phyloP scores from a whole-genome alignment of 2,888 invertebrate species.

The Lasius fuliginosus region DNA sequence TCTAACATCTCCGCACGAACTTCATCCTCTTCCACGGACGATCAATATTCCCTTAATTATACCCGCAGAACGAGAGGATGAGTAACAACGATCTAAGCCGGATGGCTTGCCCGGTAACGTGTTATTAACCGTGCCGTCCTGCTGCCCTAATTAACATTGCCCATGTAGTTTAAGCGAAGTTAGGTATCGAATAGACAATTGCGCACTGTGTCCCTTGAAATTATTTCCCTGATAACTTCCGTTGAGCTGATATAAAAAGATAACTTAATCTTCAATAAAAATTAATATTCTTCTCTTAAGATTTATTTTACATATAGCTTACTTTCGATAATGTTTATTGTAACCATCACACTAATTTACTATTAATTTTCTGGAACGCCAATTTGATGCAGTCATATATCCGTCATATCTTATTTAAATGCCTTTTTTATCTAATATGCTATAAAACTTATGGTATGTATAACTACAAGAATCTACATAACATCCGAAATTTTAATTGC shows the following conservation, averaged over 20 bases:
- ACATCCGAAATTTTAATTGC: neutral
- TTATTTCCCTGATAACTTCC: constrained; percentile 60
- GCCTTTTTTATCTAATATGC: neutral
- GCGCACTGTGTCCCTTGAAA: constrained; percentile 51
- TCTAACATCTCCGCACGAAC: constrained; percentile 24
- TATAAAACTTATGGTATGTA: neutral
- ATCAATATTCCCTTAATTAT: constrained; percentile 66
- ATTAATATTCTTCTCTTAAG: neutral
- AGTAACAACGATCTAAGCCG: constrained; percentile 71
- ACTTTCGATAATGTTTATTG: neutral
- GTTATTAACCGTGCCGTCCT: constrained; percentile 75
- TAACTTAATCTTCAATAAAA: neutral
- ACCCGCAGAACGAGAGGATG: constrained; percentile 61
- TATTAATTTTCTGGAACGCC: neutral
- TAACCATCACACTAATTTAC: neutral
- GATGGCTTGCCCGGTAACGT: constrained; percentile 72
- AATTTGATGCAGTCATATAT: neutral
- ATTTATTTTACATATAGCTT: neutral
- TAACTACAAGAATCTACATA: neutral
- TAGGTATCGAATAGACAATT: constrained; percentile 66
- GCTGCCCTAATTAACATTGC: constrained; percentile 75
- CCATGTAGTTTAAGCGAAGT: constrained; percentile 65
- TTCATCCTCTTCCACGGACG: constrained; percentile 24
- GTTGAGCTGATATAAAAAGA: constrained; percentile 23
- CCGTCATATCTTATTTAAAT: neutral